A percentile compares a stretch with the other conserved stretches of the same genome.
These are phyloP conservation scores for Gobiocypris rarus DNA, from an alignment of 2,113 vertebrate species.

Conservation along the genomic window DNA sequence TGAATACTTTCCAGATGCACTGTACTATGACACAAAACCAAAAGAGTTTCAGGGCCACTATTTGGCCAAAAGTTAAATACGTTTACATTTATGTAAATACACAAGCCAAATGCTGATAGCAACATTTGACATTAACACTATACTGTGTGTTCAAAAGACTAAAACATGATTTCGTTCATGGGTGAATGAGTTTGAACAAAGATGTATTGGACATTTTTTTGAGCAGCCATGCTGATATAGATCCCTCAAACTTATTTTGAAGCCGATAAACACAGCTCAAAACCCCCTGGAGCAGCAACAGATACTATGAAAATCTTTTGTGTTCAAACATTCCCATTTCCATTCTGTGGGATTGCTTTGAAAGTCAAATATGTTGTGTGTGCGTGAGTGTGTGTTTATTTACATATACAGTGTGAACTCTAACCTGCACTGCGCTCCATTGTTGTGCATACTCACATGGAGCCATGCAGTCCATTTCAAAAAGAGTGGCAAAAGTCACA, in stretches of 20 bases:
- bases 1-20: too few species aligned
- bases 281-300: not conserved
- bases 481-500: not conserved
- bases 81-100: not conserved
- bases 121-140: not conserved
- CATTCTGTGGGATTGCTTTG: not conserved
- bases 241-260: not conserved
- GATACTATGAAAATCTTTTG: slow-evolving; percentile 1
- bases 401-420: not conserved
- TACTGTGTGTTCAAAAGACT: not conserved
- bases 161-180: not conserved
- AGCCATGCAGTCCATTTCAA: not conserved
- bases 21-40: not conserved
- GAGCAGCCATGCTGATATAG: not conserved
- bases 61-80: not conserved
- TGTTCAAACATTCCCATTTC: not conserved
- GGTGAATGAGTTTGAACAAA: not conserved
- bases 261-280: not conserved
- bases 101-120: not conserved
- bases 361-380: slow-evolving; percentile 13
- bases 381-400: not conserved
- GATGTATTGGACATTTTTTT: not conserved
- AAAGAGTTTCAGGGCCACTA: not conserved
- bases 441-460: slow-evolving; percentile 24
- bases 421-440: not conserved